Conservation (phyloP, 2,797 vertebrate genomes). For the Linurgus olivaceus region DNA sequence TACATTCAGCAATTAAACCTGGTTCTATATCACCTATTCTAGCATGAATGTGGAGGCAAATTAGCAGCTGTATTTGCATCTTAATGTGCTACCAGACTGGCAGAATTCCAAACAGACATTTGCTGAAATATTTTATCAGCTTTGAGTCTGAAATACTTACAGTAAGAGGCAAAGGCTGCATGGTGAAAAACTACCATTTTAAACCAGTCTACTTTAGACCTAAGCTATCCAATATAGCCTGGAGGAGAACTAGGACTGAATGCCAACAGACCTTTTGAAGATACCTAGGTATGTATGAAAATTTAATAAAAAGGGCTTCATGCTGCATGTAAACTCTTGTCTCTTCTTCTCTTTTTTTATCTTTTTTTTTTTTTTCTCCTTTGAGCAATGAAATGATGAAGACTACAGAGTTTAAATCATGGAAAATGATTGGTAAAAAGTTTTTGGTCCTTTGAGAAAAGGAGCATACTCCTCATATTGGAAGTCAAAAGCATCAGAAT, state of each 20-base stretch:
- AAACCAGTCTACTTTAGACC: neutral
- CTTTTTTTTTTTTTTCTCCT: neutral
- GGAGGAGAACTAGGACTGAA: neutral
- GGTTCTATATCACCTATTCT: slow-evolving; percentile 34
- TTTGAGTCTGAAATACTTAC: slow-evolving; percentile 2
- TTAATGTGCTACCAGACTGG: slow-evolving; percentile 11
- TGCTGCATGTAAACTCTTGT: neutral
- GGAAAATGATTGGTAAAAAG: neutral
- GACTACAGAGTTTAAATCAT: neutral
- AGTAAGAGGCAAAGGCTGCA: neutral
- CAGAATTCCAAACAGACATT: slow-evolving; percentile 18
- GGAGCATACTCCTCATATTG: neutral
- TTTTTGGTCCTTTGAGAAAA: neutral
- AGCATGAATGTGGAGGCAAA: slow-evolving; percentile 25
- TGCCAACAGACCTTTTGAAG: neutral
- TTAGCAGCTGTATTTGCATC: slow-evolving; percentile 54
- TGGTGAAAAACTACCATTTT: neutral
- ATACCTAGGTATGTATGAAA: neutral
- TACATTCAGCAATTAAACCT: slow-evolving; percentile 8
- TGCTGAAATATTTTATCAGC: slow-evolving; percentile 19
- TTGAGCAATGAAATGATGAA: neutral
- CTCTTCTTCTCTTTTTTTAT: fast-evolving
- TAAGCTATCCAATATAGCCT: neutral
- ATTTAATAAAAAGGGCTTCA: neutral
- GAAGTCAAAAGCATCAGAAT: neutral